These are phyloP conservation scores for Echiichthys vipera DNA, from an alignment of 2,797 vertebrate species.

Conservation along the genomic window DNA sequence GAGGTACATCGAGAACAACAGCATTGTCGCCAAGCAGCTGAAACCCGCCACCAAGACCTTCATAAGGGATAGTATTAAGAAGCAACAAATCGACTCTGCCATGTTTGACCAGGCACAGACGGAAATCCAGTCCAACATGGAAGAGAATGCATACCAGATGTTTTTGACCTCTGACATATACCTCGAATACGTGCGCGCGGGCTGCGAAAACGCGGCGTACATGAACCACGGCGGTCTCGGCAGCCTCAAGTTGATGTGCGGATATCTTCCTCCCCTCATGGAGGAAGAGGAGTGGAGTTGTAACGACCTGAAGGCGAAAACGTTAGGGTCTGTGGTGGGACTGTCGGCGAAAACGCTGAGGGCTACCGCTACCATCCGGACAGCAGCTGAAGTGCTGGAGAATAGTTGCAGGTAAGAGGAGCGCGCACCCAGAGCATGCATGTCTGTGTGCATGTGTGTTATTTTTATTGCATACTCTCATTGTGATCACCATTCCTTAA, in stretches of 20 bases:
- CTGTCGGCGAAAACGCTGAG: slow-evolving; percentile 91
- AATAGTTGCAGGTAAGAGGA: slow-evolving; percentile 92
- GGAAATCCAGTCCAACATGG: slow-evolving; percentile 96
- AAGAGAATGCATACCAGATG: slow-evolving; percentile 98
- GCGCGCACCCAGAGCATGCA: slow-evolving; percentile 1
- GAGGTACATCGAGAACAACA: slow-evolving; percentile 96
- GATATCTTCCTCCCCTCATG: slow-evolving; percentile 95
- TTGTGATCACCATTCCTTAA: slow-evolving; percentile 26
- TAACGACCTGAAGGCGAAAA: slow-evolving; percentile 90
- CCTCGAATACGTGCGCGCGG: slow-evolving; percentile 95
- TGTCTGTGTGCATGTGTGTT: neutral
- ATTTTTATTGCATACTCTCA: neutral
- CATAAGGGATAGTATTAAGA: slow-evolving; percentile 94
- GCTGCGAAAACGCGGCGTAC: slow-evolving; percentile 92
- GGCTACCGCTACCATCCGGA: slow-evolving; percentile 87
- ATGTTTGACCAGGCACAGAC: slow-evolving; percentile 99
- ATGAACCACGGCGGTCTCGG: slow-evolving; percentile 86
- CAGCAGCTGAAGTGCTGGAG: slow-evolving; percentile 89
- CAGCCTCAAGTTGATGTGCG: slow-evolving; percentile 92
- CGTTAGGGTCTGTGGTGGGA: slow-evolving; percentile 86
- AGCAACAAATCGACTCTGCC: slow-evolving; percentile 93
- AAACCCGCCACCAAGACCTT: slow-evolving; percentile 96
- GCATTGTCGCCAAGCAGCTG: slow-evolving; percentile 94
- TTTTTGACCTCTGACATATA: slow-evolving; percentile 98
- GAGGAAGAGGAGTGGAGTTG: slow-evolving; percentile 98